These are phyloP conservation scores for Cherax quadricarinatus DNA, from an alignment of 1,140 invertebrate species.

Conservation along the genomic window DNA sequence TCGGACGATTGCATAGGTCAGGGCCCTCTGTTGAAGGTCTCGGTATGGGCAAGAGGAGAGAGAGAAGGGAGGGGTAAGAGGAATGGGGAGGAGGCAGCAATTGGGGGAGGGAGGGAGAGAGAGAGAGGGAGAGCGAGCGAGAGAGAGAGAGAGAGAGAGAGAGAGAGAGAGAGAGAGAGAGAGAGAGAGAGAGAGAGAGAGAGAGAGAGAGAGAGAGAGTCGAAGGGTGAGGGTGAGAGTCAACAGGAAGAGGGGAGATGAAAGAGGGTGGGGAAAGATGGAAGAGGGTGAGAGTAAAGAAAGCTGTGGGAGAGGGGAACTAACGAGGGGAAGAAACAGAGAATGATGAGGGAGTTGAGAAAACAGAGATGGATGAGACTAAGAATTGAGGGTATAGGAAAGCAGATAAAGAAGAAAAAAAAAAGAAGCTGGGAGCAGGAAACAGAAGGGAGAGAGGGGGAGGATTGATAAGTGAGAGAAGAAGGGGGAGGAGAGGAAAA, in stretches of 20 bases:
- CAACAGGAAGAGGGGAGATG: neutral
- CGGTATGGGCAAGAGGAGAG: neutral
- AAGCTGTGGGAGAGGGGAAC: too few relatives aligned
- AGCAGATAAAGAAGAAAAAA: too few relatives aligned
- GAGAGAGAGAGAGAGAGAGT: neutral
- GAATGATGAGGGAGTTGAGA: too few relatives aligned
- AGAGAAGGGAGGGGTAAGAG: neutral
- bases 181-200: neutral
- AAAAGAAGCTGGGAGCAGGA: too few relatives aligned
- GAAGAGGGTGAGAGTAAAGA: neutral
- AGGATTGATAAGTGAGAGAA: too few relatives aligned
- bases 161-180: neutral
- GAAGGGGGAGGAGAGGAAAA: too few relatives aligned
- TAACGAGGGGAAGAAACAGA: too few relatives aligned
- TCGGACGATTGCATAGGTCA: constrained; percentile 40
- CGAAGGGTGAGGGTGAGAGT: neutral
- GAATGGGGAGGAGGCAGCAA: neutral
- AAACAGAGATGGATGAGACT: too few relatives aligned
- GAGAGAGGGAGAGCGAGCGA: neutral
- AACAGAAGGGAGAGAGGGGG: too few relatives aligned
- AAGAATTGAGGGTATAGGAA: too few relatives aligned
- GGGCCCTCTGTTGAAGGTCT: neutral
- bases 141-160: neutral
- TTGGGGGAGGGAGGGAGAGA: neutral
- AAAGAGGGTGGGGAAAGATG: neutral